These are phyloP conservation scores for Umimayanthus chanpuru DNA, from an alignment of 92 coral and sea anemone species.

Conservation along the genomic window DNA sequence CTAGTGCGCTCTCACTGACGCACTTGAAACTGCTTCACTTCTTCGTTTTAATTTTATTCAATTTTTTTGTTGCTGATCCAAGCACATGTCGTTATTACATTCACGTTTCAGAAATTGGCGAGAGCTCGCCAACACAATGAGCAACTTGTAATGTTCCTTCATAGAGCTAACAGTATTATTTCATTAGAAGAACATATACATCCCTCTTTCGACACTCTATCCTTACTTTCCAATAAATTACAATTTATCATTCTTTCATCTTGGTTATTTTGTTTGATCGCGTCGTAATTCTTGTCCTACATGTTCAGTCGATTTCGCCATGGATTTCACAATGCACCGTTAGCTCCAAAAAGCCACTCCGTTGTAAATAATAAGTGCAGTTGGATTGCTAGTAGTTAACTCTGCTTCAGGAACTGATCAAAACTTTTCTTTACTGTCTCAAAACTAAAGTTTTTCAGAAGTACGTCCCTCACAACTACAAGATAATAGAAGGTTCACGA, in stretches of 20 bases:
- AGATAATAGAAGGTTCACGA: slow-evolving; percentile 23
- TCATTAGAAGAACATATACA: not conserved
- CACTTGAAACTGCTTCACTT: not conserved
- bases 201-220: not conserved
- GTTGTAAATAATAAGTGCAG: not conserved
- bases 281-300: not conserved
- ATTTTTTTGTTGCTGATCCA: not conserved
- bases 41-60: not conserved
- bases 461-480: not conserved
- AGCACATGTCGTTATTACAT: not conserved
- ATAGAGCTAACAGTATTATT: not conserved
- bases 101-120: not conserved
- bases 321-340: not conserved
- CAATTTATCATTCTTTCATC: not conserved
- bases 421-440: not conserved
- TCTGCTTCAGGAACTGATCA: not conserved
- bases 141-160: not conserved
- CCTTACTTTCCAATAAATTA: not conserved
- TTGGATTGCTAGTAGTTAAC: not conserved
- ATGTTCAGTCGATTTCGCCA: not conserved
- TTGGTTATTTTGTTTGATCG: not conserved
- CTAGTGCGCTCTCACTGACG: not conserved
- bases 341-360: not conserved
- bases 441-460: not conserved
- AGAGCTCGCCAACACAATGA: not conserved